phyloP scores from a whole-genome alignment of 2,888 invertebrate genomes.

The Venusia cambrica region DNA sequence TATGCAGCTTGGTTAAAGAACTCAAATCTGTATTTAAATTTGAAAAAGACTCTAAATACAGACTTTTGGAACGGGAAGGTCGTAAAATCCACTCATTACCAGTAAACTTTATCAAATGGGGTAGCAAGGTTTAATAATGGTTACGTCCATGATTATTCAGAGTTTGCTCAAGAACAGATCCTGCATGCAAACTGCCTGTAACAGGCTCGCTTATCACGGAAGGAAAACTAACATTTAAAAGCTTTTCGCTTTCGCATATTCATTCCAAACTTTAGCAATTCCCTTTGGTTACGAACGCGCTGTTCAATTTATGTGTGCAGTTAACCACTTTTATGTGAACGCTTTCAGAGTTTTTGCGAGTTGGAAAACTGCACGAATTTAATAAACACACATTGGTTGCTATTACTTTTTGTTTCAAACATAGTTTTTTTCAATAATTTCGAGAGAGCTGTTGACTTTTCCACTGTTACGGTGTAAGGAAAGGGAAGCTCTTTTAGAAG shows the following conservation, averaged over 20 bases:
- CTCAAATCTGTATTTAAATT: too few species aligned
- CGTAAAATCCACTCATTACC: too few species aligned
- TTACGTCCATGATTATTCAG: too few species aligned
- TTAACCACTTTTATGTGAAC: slow-evolving; percentile 35
- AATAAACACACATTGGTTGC: slow-evolving; percentile 19
- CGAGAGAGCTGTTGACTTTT: not conserved
- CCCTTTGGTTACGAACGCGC: slow-evolving; percentile 52
- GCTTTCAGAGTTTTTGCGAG: slow-evolving; percentile 26
- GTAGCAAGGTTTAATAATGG: too few species aligned
- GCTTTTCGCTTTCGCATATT: slow-evolving; percentile 58
- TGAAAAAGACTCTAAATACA: too few species aligned
- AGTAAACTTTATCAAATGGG: too few species aligned
- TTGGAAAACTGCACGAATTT: slow-evolving; percentile 16
- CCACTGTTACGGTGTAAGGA: too few species aligned
- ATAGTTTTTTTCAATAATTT: slow-evolving; percentile 8
- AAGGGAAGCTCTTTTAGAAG: not conserved
- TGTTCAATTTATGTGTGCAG: slow-evolving; percentile 51
- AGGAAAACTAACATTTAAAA: slow-evolving; percentile 44
- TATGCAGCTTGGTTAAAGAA: too few species aligned
- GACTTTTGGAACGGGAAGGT: too few species aligned
- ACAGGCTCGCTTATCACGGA: slow-evolving; percentile 35
- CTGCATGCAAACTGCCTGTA: slow-evolving; percentile 19
- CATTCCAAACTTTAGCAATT: slow-evolving; percentile 64
- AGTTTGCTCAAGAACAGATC: too few species aligned
- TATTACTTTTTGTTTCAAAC: slow-evolving; percentile 16